Conservation (phyloP, 2,797 vertebrate genomes). For the Coregonus sp. region DNA sequence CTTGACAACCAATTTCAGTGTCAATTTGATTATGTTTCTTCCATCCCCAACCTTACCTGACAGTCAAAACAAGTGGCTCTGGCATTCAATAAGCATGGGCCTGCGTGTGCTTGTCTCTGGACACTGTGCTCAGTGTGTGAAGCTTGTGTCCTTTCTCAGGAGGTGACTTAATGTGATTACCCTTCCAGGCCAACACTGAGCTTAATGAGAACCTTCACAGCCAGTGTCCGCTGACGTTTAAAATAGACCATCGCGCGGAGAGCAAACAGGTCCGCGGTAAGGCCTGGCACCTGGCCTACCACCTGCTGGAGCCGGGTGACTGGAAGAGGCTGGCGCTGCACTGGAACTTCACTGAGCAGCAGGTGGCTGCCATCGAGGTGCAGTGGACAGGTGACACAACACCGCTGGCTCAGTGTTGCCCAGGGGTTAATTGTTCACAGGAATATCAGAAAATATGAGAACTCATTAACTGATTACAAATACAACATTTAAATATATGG, state of each 20-base stretch:
- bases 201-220: constrained; percentile 59
- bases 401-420: neutral
- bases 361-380: constrained; percentile 84
- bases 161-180: constrained; percentile 74
- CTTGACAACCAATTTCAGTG: constrained; percentile 43
- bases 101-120: constrained; percentile 13
- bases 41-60: constrained; percentile 18
- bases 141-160: constrained; percentile 66
- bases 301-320: constrained; percentile 77
- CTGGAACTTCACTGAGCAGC: constrained; percentile 83
- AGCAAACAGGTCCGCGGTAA: constrained; percentile 77
- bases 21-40: constrained; percentile 45
- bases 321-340: constrained; percentile 85
- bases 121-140: neutral
- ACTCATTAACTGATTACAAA: neutral
- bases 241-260: constrained; percentile 84
- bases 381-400: constrained; percentile 88
- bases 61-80: constrained; percentile 35
- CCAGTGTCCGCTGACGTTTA: constrained; percentile 81
- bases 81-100: constrained; percentile 49
- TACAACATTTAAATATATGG: neutral
- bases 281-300: constrained; percentile 85
- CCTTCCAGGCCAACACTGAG: constrained; percentile 75
- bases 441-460: neutral
- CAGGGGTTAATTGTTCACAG: neutral